A percentile compares a stretch with the other conserved stretches of the same genome.
phyloP scores from a whole-genome alignment of 92 coral and sea anemone genomes.

The Blastomussa wellsi region DNA sequence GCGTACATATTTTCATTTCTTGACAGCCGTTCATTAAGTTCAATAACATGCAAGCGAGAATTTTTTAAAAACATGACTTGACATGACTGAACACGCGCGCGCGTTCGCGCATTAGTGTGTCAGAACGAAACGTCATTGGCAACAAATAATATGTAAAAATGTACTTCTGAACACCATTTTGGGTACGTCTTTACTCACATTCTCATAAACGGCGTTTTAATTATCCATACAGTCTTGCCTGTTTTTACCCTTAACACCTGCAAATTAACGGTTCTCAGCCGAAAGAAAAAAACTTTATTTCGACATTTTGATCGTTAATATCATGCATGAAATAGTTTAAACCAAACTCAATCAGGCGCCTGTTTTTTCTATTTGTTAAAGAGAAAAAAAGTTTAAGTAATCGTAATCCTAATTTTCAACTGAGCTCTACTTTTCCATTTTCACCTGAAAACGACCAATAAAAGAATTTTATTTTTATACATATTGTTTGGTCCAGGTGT shows the following conservation, averaged over 20 bases:
- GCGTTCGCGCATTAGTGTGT: too few relatives aligned
- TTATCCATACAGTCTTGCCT: not conserved
- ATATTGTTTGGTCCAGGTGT: not conserved
- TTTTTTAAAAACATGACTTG: too few relatives aligned
- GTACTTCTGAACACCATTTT: too few relatives aligned
- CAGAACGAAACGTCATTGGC: too few relatives aligned
- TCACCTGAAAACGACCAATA: not conserved
- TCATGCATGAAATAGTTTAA: not conserved
- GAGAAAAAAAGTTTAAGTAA: not conserved
- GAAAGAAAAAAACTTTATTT: not conserved
- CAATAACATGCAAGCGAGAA: too few relatives aligned
- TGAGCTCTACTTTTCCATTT: not conserved
- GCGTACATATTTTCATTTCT: too few relatives aligned
- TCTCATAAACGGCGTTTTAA: too few relatives aligned
- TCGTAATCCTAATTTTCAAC: not conserved
- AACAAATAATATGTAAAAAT: too few relatives aligned
- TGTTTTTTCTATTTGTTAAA: not conserved
- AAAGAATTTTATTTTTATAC: not conserved
- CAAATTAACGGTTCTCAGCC: not conserved
- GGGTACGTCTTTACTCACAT: too few relatives aligned
- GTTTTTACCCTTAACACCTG: not conserved
- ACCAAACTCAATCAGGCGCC: too few relatives aligned
- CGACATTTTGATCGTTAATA: not conserved
- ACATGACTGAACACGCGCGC: too few relatives aligned
- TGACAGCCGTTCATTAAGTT: too few relatives aligned